Evolutionary conservation across 2,797 vertebrate genomes (phyloP).

Genomic region (Sebastes aleutianus): DNA sequence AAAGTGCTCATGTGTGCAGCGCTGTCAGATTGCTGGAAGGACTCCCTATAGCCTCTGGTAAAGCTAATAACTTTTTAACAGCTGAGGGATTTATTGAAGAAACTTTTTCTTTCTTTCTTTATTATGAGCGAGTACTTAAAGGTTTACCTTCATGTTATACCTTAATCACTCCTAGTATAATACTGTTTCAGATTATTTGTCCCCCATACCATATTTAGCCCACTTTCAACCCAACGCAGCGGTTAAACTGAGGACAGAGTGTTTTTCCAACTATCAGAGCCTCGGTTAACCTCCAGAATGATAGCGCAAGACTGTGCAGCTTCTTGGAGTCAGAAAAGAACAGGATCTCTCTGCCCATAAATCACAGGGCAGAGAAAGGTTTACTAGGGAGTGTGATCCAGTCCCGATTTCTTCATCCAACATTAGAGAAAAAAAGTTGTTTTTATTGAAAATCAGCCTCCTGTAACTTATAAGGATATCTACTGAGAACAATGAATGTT

Average conservation of each 20-base stretch:
- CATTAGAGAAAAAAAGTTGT: not conserved
- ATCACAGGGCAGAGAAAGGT: constrained; percentile 46
- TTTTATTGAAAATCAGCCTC: not conserved
- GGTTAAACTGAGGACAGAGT: constrained; percentile 29
- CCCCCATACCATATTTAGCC: not conserved
- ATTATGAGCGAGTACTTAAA: not conserved
- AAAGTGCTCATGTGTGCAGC: constrained; percentile 1
- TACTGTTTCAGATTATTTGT: constrained; percentile 24
- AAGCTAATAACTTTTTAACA: constrained; percentile 31
- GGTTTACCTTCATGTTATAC: not conserved
- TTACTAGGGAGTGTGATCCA: constrained; percentile 40
- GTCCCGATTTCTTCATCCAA: constrained; percentile 23
- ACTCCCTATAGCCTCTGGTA: constrained; percentile 6
- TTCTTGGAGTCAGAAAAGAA: constrained; percentile 54
- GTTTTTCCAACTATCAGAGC: constrained; percentile 42
- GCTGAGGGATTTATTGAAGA: constrained; percentile 38
- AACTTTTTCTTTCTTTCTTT: not conserved
- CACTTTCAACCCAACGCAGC: constrained; percentile 7
- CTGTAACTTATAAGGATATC: not conserved
- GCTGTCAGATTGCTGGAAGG: constrained; percentile 21
- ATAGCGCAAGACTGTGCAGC: constrained; percentile 32
- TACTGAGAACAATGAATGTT: not conserved
- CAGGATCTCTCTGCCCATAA: constrained; percentile 43
- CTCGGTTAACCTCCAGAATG: constrained; percentile 39
- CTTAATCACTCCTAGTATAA: constrained; percentile 3